A percentile compares a stretch with the other conserved stretches of the same genome.
These are phyloP conservation scores for Rhombomys opimus DNA, from an alignment of 2,113 vertebrate species.

Conservation along the genomic window DNA sequence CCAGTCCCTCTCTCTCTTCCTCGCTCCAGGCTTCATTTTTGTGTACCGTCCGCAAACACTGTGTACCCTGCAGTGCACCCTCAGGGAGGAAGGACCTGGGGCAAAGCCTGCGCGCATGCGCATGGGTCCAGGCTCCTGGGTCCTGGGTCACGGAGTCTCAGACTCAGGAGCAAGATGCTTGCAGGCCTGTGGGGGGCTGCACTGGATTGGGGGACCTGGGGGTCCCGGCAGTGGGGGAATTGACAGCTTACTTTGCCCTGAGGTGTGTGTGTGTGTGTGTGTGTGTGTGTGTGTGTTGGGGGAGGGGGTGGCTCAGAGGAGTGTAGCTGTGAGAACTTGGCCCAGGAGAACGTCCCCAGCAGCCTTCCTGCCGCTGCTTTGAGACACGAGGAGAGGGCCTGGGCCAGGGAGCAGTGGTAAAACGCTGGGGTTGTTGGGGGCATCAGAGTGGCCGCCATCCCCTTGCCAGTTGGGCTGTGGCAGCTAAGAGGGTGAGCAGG, in stretches of 20 bases:
- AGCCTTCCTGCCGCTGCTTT: neutral
- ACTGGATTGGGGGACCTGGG: neutral
- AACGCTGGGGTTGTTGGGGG: fast-evolving
- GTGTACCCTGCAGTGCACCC: too few relatives aligned
- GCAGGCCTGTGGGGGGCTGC: neutral
- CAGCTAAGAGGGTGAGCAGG: neutral
- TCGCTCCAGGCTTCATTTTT: neutral
- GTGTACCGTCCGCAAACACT: neutral
- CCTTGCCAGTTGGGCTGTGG: neutral
- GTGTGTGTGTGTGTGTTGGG: neutral
- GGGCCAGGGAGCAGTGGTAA: neutral
- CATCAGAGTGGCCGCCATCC: neutral
- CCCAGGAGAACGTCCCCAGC: neutral
- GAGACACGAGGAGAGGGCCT: too few relatives aligned
- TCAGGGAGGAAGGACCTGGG: neutral
- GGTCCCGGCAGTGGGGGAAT: too few relatives aligned
- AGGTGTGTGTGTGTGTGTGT: neutral
- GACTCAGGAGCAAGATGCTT: neutral
- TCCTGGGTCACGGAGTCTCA: neutral
- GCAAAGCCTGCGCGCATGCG: neutral
- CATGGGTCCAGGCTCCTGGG: neutral
- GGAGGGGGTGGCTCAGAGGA: neutral
- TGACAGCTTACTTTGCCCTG: neutral
- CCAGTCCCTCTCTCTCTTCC: too few relatives aligned
- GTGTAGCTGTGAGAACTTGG: neutral